A percentile compares a stretch with the other conserved stretches of the same genome.
These are phyloP conservation scores for Melanerpes formicivorus DNA, from an alignment of 2,113 vertebrate species.

Conservation along the genomic window DNA sequence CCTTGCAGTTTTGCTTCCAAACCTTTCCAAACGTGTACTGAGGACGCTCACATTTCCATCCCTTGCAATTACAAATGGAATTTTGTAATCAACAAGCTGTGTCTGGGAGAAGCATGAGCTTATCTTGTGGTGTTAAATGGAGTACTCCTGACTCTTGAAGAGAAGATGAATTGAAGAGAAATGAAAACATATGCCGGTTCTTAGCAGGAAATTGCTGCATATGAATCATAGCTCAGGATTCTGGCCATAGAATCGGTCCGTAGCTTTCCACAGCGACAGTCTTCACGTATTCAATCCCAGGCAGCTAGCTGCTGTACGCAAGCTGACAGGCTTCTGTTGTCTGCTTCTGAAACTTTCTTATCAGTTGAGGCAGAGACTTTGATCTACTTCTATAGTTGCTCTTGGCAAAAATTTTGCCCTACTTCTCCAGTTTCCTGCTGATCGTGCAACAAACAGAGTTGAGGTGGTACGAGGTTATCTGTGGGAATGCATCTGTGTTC, in stretches of 20 bases:
- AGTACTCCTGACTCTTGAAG: neutral
- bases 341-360: slow-evolving; percentile 35
- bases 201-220: slow-evolving; percentile 7
- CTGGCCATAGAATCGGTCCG: neutral
- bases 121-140: neutral
- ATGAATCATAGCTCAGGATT: slow-evolving; percentile 5
- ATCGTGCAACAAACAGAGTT: slow-evolving; percentile 27
- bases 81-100: neutral
- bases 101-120: neutral
- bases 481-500: neutral
- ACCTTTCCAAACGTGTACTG: neutral
- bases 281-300: neutral
- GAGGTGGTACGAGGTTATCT: slow-evolving; percentile 57
- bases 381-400: slow-evolving; percentile 44
- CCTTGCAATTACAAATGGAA: neutral
- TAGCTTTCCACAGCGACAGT: neutral
- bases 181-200: neutral
- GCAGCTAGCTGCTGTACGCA: neutral
- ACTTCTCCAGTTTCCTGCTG: slow-evolving; percentile 49
- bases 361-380: slow-evolving; percentile 32
- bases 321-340: slow-evolving; percentile 8
- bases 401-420: slow-evolving; percentile 54
- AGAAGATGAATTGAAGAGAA: neutral
- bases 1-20: neutral
- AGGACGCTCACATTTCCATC: neutral